Percentiles rank a stretch among this genome's conserved stretches.
These are phyloP conservation scores for Harpagus bidentatus DNA, from an alignment of 2,113 vertebrate species.

Conservation along the genomic window DNA sequence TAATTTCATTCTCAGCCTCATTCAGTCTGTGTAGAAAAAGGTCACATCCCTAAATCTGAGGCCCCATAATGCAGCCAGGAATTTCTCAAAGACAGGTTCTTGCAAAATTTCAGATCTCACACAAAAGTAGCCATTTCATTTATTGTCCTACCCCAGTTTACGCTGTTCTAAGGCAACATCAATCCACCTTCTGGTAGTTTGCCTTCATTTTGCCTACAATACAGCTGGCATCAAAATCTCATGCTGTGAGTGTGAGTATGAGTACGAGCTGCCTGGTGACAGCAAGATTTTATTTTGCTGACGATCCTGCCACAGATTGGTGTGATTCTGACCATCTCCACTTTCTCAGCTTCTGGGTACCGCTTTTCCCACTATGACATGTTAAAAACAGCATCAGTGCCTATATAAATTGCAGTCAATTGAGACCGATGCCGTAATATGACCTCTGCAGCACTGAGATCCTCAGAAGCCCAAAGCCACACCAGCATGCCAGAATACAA, in stretches of 20 bases:
- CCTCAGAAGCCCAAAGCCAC: neutral
- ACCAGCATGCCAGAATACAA: neutral
- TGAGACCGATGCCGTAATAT: neutral
- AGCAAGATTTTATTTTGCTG: neutral
- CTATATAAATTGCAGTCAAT: neutral
- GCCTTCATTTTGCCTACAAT: neutral
- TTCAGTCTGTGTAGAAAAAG: neutral
- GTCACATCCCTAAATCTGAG: neutral
- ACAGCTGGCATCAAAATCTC: neutral
- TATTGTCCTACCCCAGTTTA: neutral
- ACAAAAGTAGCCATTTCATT: neutral
- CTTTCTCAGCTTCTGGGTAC: neutral
- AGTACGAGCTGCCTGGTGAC: neutral
- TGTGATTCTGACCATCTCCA: neutral
- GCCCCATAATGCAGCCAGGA: neutral
- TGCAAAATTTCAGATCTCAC: neutral
- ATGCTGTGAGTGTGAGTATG: neutral
- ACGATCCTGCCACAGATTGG: neutral
- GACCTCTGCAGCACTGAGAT: neutral
- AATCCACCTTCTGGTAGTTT: neutral
- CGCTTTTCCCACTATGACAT: neutral
- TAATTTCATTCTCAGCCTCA: neutral
- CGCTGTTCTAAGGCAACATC: accelerated
- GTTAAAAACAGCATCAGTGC: neutral
- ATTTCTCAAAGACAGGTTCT: neutral